Percentiles rank a stretch among this genome's conserved stretches.
These are phyloP conservation scores for Latheticus oryzae DNA, from an alignment of 2,888 invertebrate genomes.

Conservation along the genomic window DNA sequence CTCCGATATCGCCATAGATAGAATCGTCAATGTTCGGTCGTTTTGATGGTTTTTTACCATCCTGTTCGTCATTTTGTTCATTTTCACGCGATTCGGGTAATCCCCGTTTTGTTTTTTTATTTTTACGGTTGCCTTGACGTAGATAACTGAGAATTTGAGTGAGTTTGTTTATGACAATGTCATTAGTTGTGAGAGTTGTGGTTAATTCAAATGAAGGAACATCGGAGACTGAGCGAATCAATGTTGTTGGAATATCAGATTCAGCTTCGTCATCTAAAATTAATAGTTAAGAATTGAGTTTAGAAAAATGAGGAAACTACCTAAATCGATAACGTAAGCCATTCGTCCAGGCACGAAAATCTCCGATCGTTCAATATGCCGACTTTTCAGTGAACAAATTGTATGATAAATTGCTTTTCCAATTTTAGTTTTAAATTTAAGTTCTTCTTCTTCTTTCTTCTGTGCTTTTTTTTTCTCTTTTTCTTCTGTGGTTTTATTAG, in stretches of 20 bases:
- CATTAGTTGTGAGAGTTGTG: conserved; percentile 79
- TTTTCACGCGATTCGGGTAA: conserved; percentile 59
- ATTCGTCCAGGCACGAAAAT: conserved; percentile 94
- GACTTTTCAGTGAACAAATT: conserved; percentile 75
- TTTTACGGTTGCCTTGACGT: conserved; percentile 80
- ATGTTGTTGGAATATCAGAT: conserved; percentile 94
- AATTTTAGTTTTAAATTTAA: conserved; percentile 84
- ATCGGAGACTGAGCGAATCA: conserved; percentile 93
- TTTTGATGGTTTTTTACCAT: conserved; percentile 48
- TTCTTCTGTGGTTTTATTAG: conserved; percentile 67
- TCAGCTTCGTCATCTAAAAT: conserved; percentile 80
- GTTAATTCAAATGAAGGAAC: conserved; percentile 75
- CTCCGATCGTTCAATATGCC: conserved; percentile 85
- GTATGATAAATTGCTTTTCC: conserved; percentile 81
- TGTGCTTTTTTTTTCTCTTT: conserved; percentile 63
- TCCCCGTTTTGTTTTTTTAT: conserved; percentile 74
- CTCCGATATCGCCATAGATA: conserved; percentile 92
- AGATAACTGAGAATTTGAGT: conserved; percentile 97
- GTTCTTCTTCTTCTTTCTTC: conserved; percentile 77
- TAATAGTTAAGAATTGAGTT: conserved; percentile 14
- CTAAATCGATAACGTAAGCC: conserved; percentile 97
- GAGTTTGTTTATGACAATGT: conserved; percentile 94
- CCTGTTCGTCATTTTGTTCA: conserved; percentile 45
- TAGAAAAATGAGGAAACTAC: conserved; percentile 41
- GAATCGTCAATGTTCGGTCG: conserved; percentile 69